A percentile compares a stretch with the other conserved stretches of the same genome.
phyloP scores from a whole-genome alignment of 1,140 invertebrate genomes.

The Apis laboriosa region DNA sequence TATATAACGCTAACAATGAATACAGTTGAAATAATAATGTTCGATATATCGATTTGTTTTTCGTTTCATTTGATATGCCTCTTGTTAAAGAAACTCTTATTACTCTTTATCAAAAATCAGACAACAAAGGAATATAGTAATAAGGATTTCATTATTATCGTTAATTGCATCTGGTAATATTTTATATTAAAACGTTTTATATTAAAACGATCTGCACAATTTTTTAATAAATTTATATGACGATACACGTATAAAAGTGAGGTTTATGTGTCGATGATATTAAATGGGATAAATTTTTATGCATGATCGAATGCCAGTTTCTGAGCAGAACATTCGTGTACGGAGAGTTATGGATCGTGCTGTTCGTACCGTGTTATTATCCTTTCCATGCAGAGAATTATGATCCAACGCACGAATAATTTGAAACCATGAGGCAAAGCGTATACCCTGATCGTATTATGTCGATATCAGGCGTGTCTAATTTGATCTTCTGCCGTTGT shows the following conservation, averaged over 20 bases:
- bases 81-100: no score
- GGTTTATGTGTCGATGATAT: background rate
- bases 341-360: background rate
- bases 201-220: no score
- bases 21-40: no score
- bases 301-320: background rate
- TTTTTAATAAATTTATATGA: no score
- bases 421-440: slow-evolving; percentile 4
- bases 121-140: no score
- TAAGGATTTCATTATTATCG: no score
- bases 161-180: background rate
- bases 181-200: no score
- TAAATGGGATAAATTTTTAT: slow-evolving; percentile 6
- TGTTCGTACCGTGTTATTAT: slow-evolving; percentile 30
- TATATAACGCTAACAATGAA: no score
- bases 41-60: no score
- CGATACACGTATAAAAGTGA: background rate
- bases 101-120: no score
- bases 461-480: background rate
- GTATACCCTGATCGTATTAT: slow-evolving; percentile 17
- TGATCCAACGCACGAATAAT: slow-evolving; percentile 31
- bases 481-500: slow-evolving; percentile 5
- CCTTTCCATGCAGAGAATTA: slow-evolving; percentile 35
- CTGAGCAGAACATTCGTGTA: background rate
- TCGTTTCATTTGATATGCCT: no score